Conservation (phyloP, 2,888 invertebrate genomes). For the Pristionchus mayeri region DNA sequence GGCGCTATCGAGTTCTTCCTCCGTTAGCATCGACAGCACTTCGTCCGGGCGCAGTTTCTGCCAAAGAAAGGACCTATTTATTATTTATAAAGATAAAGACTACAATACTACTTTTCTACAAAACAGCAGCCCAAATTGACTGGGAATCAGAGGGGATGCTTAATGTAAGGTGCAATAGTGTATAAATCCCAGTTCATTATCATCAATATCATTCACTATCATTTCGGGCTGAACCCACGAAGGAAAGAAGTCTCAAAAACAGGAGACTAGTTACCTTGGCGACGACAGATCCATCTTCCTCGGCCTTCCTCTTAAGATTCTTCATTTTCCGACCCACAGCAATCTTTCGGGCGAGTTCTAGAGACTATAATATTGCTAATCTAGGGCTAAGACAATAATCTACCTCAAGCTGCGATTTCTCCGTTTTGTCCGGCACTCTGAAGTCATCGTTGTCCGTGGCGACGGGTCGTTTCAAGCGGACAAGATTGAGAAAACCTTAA, state of each 20-base stretch:
- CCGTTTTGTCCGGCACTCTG: not conserved
- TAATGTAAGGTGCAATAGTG: too few relatives aligned
- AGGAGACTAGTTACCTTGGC: not conserved
- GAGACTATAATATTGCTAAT: not conserved
- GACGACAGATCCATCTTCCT: not conserved
- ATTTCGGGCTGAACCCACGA: too few relatives aligned
- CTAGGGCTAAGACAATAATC: too few relatives aligned
- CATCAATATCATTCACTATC: too few relatives aligned
- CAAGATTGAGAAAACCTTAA: not conserved
- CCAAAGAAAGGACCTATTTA: too few relatives aligned
- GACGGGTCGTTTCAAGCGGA: not conserved
- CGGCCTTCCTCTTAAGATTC: slow-evolving; percentile 49
- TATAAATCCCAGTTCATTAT: too few relatives aligned
- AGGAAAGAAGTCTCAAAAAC: too few relatives aligned
- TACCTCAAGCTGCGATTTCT: slow-evolving; percentile 10
- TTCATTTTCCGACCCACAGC: slow-evolving; percentile 54
- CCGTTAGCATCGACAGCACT: not conserved
- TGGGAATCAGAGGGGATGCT: too few relatives aligned
- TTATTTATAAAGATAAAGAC: too few relatives aligned
- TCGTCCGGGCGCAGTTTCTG: not conserved
- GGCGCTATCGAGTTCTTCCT: not conserved
- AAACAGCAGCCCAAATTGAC: too few relatives aligned
- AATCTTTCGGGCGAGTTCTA: slow-evolving; percentile 50
- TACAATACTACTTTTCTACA: too few relatives aligned
- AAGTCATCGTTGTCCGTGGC: slow-evolving; percentile 5